Percentiles rank a stretch among this genome's conserved stretches.
Evolutionary conservation across 2,797 vertebrate species (phyloP).

Genomic region (Adelosebastes latens): DNA sequence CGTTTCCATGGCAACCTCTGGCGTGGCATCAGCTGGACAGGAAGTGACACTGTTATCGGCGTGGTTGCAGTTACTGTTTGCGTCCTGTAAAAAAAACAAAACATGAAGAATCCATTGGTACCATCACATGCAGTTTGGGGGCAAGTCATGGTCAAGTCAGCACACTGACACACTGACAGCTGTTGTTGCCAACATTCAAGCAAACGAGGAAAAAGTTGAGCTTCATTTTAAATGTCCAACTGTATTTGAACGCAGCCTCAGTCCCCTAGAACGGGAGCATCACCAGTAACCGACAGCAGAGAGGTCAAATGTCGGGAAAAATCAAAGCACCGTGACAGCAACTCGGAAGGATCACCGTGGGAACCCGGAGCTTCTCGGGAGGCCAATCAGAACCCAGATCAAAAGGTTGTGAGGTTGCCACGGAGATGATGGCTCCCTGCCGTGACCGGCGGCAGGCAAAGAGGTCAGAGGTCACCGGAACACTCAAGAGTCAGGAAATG

Average conservation of each 20-base stretch:
- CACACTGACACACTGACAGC: too few species aligned
- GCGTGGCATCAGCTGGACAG: slow-evolving; percentile 6
- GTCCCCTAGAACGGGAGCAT: neutral
- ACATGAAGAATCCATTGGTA: rapidly evolving
- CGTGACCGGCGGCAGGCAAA: slow-evolving; percentile 4
- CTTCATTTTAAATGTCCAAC: neutral
- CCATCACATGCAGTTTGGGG: too few species aligned
- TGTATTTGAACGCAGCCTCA: slow-evolving; percentile 7
- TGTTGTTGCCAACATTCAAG: neutral
- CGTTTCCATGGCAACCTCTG: neutral
- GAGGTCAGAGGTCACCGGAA: slow-evolving; percentile 39
- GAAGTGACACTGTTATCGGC: neutral
- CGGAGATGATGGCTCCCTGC: slow-evolving; percentile 18
- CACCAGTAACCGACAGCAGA: neutral
- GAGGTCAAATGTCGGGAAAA: slow-evolving; percentile 12
- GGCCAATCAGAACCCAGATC: slow-evolving; percentile 37
- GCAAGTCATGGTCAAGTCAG: too few species aligned
- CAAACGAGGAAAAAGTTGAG: neutral
- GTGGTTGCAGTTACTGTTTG: slow-evolving; percentile 30
- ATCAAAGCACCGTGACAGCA: neutral
- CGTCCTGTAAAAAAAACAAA: slow-evolving; percentile 37
- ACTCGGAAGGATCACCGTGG: slow-evolving; percentile 23
- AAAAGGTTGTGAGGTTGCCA: slow-evolving; percentile 29
- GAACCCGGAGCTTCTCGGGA: slow-evolving; percentile 16
- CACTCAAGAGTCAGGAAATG: slow-evolving; percentile 20